Percentiles rank a stretch among this genome's conserved stretches.
Evolutionary conservation across 2,797 vertebrate species (phyloP).

Genomic region (Cryptoprocta ferox): DNA sequence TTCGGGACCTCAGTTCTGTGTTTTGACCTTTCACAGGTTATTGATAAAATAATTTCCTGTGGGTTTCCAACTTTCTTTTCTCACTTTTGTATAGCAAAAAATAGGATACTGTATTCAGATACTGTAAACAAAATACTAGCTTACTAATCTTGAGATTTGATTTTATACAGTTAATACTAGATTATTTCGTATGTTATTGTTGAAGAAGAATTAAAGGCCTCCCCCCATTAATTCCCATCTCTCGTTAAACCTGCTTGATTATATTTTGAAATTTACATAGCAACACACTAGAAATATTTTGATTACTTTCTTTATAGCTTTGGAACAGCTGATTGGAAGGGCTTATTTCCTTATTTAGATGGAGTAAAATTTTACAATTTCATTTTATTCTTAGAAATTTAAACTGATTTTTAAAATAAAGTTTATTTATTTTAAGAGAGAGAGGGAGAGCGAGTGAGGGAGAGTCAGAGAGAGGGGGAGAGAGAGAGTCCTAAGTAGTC

Average conservation of each 20-base stretch:
- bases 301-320: slow-evolving; percentile 19
- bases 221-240: not conserved
- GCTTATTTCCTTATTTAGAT: slow-evolving; percentile 50
- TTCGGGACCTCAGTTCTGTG: not conserved
- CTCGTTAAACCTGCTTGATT: slow-evolving; percentile 45
- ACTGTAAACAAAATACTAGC: slow-evolving; percentile 19
- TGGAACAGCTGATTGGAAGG: slow-evolving; percentile 7
- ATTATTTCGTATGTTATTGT: slow-evolving; percentile 48
- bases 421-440: too few relatives aligned
- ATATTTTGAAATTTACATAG: slow-evolving; percentile 38
- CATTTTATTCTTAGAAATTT: slow-evolving; percentile 59
- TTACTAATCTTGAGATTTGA: slow-evolving; percentile 25
- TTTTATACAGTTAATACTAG: slow-evolving; percentile 22
- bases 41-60: slow-evolving; percentile 34
- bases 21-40: not conserved
- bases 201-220: slow-evolving; percentile 16
- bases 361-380: slow-evolving; percentile 35
- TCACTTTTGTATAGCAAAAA: not conserved
- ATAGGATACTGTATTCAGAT: not conserved
- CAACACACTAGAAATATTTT: slow-evolving; percentile 53
- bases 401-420: not conserved
- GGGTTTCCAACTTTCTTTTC: not conserved
- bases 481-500: too few relatives aligned
- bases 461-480: too few relatives aligned
- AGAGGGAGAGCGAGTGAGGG: too few relatives aligned